Base-by-base conservation (phyloP, 2,888 invertebrate genomes). In the Diarsia brunnea region DNA sequence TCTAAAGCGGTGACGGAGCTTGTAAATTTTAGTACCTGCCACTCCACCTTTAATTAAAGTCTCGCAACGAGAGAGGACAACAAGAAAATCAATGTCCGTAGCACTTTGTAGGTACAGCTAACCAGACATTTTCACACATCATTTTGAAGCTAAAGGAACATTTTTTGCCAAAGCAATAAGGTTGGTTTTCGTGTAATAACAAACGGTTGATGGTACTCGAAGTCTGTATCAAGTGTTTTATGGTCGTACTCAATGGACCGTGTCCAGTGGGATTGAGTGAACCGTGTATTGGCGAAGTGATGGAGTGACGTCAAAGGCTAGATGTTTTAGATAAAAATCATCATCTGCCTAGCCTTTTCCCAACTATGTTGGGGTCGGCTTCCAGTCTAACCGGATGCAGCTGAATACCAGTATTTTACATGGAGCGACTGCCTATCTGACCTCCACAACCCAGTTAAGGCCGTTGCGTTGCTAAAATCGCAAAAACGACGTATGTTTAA, bases 31-130 rank as follows among this genome's bases (percentile, higher is more conserved):
- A 73, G 21, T 81, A 38, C 51, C 64, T 73, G 55, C 19, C 85
- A 61, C 68, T 81, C 43, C 27, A 31, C 38, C 81, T 73, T 84
- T 84, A 84, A 81, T 81, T 61, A 84, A 81, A 72, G 16, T 16
- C 61, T 72, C 60, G 19, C 31, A 55, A 60, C 81, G 8, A 49
- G 27, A 19, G 21, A 19, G 43, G n/a, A 38, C 60, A 31, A 65
- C 65, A 81, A 81, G 75, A 81, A 84, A 84, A 84, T 64, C 81
- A 80, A 80, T 84, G 65, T 43, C 3, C 21, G 49, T 60, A 60
- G 47, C 64, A 60, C 12, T 67, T 63, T 27, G 31, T 49, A 16
- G 12, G 21, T 79, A 75, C 27, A 38, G 27, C 27, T 16, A 53
- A 24, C 16, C 51, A 8, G 19, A 60, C 19, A 10, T 14, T 24